A percentile compares a stretch with the other conserved stretches of the same genome.
These are phyloP conservation scores for Galeopterus variegatus DNA, from an alignment of 2,113 vertebrate species.

Conservation along the genomic window DNA sequence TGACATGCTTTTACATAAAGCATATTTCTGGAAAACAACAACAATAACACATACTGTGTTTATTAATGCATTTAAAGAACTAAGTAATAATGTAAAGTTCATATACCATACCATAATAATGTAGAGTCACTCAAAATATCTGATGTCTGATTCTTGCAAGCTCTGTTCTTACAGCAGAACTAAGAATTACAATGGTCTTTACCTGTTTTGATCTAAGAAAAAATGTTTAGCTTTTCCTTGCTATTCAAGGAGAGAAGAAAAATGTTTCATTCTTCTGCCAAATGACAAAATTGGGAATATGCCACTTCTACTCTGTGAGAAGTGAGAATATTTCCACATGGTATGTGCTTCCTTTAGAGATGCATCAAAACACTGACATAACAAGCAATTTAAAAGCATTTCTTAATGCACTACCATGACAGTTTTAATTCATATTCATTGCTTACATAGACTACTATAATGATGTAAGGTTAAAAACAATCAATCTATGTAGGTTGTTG, in stretches of 20 bases:
- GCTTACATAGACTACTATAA: background rate
- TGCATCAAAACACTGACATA: constrained; percentile 34
- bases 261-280: constrained; percentile 29
- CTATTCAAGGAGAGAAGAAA: constrained; percentile 49
- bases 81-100: background rate
- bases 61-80: background rate
- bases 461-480: background rate
- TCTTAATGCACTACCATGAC: background rate
- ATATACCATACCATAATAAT: background rate
- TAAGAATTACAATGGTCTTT: background rate
- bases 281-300: constrained; percentile 57
- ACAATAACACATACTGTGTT: background rate
- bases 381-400: background rate
- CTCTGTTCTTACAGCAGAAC: background rate
- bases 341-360: constrained; percentile 30
- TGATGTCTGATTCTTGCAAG: background rate
- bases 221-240: constrained; percentile 23
- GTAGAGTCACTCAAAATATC: constrained; percentile 24
- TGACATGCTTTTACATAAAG: background rate
- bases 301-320: constrained; percentile 18
- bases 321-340: background rate
- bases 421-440: constrained; percentile 41
- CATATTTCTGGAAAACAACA: background rate
- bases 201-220: constrained; percentile 43
- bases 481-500: background rate